A percentile compares a stretch with the other conserved stretches of the same genome.
phyloP scores from a whole-genome alignment of 2,797 vertebrate genomes.

The Nothura maculosa region DNA sequence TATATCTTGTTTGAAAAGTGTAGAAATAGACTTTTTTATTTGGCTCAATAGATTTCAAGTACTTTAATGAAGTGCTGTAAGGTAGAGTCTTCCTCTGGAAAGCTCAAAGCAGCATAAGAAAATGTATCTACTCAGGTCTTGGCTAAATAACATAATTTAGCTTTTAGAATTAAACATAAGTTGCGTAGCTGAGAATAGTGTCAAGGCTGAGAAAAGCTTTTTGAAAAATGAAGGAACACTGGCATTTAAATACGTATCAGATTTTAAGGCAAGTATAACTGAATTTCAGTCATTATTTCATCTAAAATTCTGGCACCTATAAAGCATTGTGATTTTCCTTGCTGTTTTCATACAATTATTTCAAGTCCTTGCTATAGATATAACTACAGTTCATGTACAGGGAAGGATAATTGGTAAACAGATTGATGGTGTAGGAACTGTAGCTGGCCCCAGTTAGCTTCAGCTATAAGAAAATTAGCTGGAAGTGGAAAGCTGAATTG shows the following conservation, averaged over 20 bases:
- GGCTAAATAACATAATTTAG: neutral
- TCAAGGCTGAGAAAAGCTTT: neutral
- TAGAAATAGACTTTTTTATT: neutral
- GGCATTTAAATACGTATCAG: neutral
- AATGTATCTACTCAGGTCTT: neutral
- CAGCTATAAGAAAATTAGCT: neutral
- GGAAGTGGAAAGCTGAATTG: neutral
- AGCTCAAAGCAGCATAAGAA: neutral
- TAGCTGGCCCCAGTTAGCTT: neutral
- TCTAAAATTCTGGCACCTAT: neutral
- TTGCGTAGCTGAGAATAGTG: neutral
- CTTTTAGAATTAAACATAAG: neutral
- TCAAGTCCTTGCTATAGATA: neutral
- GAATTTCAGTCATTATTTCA: neutral
- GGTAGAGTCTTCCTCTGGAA: neutral
- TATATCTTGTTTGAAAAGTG: neutral
- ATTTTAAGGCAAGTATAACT: neutral
- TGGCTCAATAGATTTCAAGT: neutral
- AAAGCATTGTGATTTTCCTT: neutral
- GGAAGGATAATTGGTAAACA: neutral
- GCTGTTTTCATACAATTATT: neutral
- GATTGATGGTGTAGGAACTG: neutral
- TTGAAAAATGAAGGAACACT: neutral
- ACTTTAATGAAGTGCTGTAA: neutral
- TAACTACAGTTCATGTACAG: neutral